Evolutionary conservation across 1,140 invertebrate species (phyloP).

Genomic region (Periplaneta americana): DNA sequence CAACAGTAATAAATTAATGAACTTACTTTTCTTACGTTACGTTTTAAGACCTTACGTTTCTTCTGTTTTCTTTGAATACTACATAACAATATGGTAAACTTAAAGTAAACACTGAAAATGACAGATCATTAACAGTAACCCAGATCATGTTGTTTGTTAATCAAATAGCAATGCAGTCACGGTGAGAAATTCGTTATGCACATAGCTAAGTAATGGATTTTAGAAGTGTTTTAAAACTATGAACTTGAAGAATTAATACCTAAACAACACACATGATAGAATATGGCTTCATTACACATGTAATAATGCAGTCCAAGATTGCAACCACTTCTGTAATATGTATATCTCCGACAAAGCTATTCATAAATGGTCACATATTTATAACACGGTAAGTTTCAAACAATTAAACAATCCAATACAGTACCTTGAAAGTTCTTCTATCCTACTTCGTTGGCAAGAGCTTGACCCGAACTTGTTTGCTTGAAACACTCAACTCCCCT

Average conservation of each 20-base stretch:
- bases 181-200: neutral
- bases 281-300: neutral
- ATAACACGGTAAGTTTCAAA: neutral
- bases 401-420: neutral
- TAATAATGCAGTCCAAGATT: neutral
- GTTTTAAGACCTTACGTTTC: no score
- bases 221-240: neutral
- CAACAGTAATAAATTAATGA: no score
- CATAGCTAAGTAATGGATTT: neutral
- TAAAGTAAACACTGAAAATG: neutral
- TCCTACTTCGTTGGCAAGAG: neutral
- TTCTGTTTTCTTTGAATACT: neutral
- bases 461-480: neutral
- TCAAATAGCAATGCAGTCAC: neutral
- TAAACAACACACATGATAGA: neutral
- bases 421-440: neutral
- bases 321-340: neutral
- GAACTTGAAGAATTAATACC: neutral
- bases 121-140: neutral
- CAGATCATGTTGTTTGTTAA: neutral
- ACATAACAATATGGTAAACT: neutral
- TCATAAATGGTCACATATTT: no score
- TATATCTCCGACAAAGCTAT: neutral
- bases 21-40: no score
- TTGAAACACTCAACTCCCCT: neutral